Evolutionary conservation across 2,113 vertebrate genomes (phyloP), one percentile per base, ranked within the genome.

Genomic region (Percopsis transmontana): DNA sequence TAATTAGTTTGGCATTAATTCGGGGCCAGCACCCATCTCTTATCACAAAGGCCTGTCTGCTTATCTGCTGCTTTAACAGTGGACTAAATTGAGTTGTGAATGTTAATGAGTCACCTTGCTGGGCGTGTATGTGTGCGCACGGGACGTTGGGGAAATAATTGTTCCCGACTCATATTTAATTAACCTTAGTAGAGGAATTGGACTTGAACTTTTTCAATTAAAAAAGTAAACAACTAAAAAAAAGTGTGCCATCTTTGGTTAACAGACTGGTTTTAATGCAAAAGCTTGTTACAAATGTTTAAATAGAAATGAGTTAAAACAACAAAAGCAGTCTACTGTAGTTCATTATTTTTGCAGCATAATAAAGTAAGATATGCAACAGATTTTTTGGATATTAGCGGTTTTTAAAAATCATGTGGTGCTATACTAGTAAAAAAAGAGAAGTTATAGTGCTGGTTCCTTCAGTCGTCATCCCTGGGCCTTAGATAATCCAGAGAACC

Each of bases 1-100:
- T 91, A 91, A 93, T 91, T 89, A 91, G 72, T 84, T 70, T 61
- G 70, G 66, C 80, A 81, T 87, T 89, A 84, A 89, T 90, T 87
- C 58, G 62, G 81, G 27, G 72, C 76, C 74, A 73, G 69, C 81
- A 77, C 84, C 75, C 79, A 90, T 85, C 80, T 86, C 82, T 87
- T 85, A 88, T 89, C 79, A 85, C 77, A 85, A 82, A 89, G 73
- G 68, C 64, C 79, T 66, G 66, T 77, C 79, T n/a, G n/a, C n/a
- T 90, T 88, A 87, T 91, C 84, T 77, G 81, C 76, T 21, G 67
- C 79, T 81, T 82, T 80, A 75, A 84, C 41, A 81, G 83, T 77
- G 81, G 82, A 80, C 79, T 66, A 77, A 90, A 87, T 77, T 82
- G 77, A 69, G 70, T 79, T 82, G 75, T 70, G 74, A 82, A 80